Conservation (phyloP, 2,797 vertebrate genomes). For the Platalea minor region DNA sequence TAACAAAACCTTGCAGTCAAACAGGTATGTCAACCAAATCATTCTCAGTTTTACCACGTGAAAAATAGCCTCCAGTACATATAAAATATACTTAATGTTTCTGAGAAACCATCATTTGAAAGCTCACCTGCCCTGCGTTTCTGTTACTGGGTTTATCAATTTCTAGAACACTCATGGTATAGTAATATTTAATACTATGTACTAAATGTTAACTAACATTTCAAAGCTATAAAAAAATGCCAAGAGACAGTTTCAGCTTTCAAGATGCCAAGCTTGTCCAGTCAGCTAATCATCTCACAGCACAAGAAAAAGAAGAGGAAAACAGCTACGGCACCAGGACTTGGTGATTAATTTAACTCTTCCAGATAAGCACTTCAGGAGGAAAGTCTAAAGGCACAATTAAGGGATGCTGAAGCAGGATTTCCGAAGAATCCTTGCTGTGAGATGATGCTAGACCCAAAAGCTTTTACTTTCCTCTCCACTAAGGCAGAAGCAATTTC, state of each 20-base stretch:
- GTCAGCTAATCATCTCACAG: conserved; percentile 31
- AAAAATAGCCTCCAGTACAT: background rate
- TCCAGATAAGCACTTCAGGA: conserved; percentile 26
- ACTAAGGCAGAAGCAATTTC: conserved; percentile 25
- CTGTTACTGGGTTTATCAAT: conserved; percentile 52
- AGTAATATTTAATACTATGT: conserved; percentile 29
- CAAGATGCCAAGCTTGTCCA: conserved; percentile 18
- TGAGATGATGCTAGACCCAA: conserved; percentile 26
- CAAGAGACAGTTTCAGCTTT: conserved; percentile 30
- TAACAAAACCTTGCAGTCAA: background rate
- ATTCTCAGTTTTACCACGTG: background rate
- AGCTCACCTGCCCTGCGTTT: conserved; percentile 18
- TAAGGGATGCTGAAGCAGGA: conserved; percentile 28
- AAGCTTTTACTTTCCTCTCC: conserved; percentile 25
- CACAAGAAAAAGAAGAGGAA: conserved; percentile 22
- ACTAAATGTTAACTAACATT: conserved; percentile 53
- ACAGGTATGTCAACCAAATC: background rate
- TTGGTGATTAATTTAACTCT: conserved; percentile 55
- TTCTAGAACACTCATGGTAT: conserved; percentile 29
- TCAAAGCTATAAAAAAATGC: conserved; percentile 19
- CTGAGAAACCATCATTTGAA: background rate
- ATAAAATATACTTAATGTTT: conserved; percentile 4
- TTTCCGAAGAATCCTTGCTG: conserved; percentile 50
- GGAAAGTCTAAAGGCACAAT: conserved; percentile 22
- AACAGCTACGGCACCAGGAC: background rate